A percentile compares a stretch with the other conserved stretches of the same genome.
These are phyloP conservation scores for Meiosimyza decipiens DNA, from an alignment of 2,888 invertebrate species.

Conservation along the genomic window DNA sequence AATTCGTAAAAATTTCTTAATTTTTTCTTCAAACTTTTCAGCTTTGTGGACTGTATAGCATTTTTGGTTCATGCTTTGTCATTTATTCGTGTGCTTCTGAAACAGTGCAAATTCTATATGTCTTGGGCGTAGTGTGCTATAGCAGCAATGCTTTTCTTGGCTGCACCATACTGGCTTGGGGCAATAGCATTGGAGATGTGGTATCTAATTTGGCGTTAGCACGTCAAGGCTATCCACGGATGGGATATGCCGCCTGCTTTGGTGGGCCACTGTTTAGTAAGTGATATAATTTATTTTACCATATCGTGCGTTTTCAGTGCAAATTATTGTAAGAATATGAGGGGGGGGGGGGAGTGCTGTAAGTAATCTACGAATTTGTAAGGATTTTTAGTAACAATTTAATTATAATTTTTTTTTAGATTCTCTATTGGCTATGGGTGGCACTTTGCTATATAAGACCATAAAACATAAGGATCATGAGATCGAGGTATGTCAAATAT, in stretches of 20 bases:
- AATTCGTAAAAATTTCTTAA: too few species aligned
- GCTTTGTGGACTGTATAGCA: constrained; percentile 48
- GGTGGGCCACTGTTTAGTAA: constrained; percentile 77
- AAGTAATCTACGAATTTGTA: too few species aligned
- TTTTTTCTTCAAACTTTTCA: constrained; percentile 35
- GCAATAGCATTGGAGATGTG: constrained; percentile 69
- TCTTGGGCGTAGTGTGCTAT: constrained; percentile 71
- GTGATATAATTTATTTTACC: constrained; percentile 1
- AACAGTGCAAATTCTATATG: constrained; percentile 70
- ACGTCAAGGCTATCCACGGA: constrained; percentile 72
- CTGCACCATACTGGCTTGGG: constrained; percentile 75
- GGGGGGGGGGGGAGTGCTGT: not conserved
- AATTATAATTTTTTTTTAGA: constrained; percentile 37
- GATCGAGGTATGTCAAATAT: constrained; percentile 2
- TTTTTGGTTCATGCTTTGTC: constrained; percentile 67
- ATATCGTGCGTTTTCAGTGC: too few species aligned
- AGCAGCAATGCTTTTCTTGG: constrained; percentile 73
- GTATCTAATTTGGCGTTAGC: constrained; percentile 73
- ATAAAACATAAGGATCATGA: constrained; percentile 8
- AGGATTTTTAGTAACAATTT: too few species aligned
- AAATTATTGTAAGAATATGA: not conserved
- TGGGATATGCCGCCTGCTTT: constrained; percentile 76
- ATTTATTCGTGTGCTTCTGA: constrained; percentile 74
- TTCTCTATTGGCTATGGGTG: constrained; percentile 44
- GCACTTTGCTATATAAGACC: constrained; percentile 42